Evolutionary conservation across 2,113 vertebrate species (phyloP).

Genomic region (Mionectes macconnelli): DNA sequence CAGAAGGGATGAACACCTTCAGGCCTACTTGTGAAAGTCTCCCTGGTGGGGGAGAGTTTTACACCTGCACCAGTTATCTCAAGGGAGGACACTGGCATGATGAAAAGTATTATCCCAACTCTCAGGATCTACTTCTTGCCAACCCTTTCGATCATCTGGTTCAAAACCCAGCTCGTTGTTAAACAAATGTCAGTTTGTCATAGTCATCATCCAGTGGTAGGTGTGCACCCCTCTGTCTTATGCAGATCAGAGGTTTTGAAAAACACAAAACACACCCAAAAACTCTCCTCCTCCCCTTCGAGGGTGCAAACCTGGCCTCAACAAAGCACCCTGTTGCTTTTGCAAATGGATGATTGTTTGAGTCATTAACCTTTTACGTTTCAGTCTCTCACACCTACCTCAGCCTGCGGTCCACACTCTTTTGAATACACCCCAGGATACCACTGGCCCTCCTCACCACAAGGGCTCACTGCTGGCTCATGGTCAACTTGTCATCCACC

Average conservation of each 20-base stretch:
- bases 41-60: neutral
- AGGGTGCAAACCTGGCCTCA: neutral
- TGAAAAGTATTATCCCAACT: neutral
- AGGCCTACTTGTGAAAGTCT: neutral
- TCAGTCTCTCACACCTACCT: neutral
- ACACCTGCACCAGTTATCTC: neutral
- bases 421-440: neutral
- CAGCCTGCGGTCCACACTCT: neutral
- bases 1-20: neutral
- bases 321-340: neutral
- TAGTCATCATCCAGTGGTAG: neutral
- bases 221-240: neutral
- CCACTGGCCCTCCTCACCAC: neutral
- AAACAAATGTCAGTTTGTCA: neutral
- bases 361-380: neutral
- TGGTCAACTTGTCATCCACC: neutral
- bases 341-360: neutral
- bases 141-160: neutral
- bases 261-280: neutral
- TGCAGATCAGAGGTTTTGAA: neutral
- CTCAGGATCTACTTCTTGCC: neutral
- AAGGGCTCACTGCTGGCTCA: neutral
- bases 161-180: neutral
- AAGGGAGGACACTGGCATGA: neutral
- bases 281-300: rapidly evolving